Conservation (phyloP, 1,140 invertebrate genomes). For the Pseudobourletiella spinata region DNA sequence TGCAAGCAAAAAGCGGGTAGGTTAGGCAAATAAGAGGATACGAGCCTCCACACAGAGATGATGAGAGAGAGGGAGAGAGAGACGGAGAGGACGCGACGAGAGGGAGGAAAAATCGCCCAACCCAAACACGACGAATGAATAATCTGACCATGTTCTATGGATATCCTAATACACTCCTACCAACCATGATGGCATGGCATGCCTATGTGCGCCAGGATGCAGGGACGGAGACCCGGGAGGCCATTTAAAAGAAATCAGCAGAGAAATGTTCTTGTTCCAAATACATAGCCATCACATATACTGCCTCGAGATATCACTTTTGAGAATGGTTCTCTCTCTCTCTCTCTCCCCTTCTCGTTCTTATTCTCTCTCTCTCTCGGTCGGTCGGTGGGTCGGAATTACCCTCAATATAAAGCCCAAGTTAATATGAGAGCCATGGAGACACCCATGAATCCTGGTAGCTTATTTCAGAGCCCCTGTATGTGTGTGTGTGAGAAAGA, state of each 20-base stretch:
- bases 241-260: slow-evolving; percentile 4
- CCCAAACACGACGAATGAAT: neutral
- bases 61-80: neutral
- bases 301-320: neutral
- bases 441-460: neutral
- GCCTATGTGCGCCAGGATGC: neutral
- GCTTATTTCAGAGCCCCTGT: neutral
- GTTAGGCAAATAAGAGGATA: slow-evolving; percentile 14
- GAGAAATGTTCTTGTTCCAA: neutral
- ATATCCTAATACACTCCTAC: too few relatives aligned
- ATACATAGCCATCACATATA: neutral
- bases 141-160: slow-evolving; percentile 1
- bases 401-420: neutral
- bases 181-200: too few relatives aligned
- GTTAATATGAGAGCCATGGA: neutral
- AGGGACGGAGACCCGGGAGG: slow-evolving; percentile 1
- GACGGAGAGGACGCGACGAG: neutral
- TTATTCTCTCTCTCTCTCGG: too few relatives aligned
- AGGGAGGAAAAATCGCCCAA: slow-evolving; percentile 5
- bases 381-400: neutral
- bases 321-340: neutral
- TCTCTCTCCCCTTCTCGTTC: too few relatives aligned
- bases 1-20: slow-evolving; percentile 23
- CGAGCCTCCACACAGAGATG: too few relatives aligned
- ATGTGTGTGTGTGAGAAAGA: too few relatives aligned